Evolutionary conservation across 2,797 vertebrate genomes (phyloP).

Genomic region (Apogon hyalosoma): DNA sequence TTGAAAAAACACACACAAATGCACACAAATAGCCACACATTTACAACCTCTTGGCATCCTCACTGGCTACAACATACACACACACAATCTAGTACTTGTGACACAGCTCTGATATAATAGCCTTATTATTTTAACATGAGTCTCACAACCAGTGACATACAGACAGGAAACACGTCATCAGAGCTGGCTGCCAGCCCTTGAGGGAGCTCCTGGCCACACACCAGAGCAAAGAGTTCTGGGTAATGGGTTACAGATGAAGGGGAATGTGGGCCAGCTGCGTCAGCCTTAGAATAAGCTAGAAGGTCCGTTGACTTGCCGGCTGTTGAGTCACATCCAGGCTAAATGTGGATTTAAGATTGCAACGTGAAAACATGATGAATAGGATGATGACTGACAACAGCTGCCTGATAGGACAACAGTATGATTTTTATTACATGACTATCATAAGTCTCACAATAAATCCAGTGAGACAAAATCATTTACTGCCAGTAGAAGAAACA

Average conservation of each 20-base stretch:
- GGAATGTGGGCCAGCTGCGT: constrained; percentile 55
- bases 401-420: background rate
- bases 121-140: constrained; percentile 53
- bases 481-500: background rate
- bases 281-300: constrained; percentile 25
- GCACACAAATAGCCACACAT: constrained; percentile 29
- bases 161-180: constrained; percentile 60
- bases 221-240: constrained; percentile 56
- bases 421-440: background rate
- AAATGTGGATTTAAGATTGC: constrained; percentile 22
- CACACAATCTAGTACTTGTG: constrained; percentile 33
- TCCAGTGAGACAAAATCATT: background rate
- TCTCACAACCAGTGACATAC: constrained; percentile 26
- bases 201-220: constrained; percentile 35
- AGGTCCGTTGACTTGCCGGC: constrained; percentile 25
- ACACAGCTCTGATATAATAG: constrained; percentile 54
- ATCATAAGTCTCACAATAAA: background rate
- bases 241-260: constrained; percentile 69
- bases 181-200: constrained; percentile 32
- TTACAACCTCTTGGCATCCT: constrained; percentile 32
- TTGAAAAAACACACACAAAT: constrained; percentile 5
- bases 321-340: constrained; percentile 66
- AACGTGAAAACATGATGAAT: constrained; percentile 30
- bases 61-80: background rate
- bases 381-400: constrained; percentile 39